Evolutionary conservation across 1,140 invertebrate genomes (phyloP), one percentile per base, ranked within the genome.

Genomic region (Tetraneura akinire): DNA sequence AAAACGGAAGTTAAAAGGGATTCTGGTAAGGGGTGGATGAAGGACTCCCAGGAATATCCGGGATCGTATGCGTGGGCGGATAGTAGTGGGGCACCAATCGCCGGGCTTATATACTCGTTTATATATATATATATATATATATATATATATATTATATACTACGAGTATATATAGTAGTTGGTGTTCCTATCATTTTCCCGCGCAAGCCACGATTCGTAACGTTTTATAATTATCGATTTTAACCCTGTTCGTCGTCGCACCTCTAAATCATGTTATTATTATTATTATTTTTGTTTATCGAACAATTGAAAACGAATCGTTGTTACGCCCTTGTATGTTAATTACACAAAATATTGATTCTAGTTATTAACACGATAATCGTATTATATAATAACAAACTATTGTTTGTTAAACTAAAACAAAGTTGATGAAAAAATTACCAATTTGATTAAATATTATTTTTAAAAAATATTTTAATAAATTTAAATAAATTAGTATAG

Each of bases 1-100:
- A 78, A 57, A 78, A 78, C 74, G 74, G 74, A 78, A 78, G 74
- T 78, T 78, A 78, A 78, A 78, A 37, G 53, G 74, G 74, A 78
- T 55, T 13, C 73, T 18, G 71, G 32, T 49, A 73, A 53, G 23
- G 49, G 21, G 47, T 57, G 53, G 73, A 32, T 23, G 21, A 26
- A 32, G 32, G n/a, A 8, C 73, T 14, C 64, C 5, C 64, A 23
- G 66, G 42, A 68, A 68, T 47, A 68, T 68, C 66, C 66, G 66
- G 66, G 42, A 47, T 13, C 45, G 66, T 37, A 18, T 47, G 5
- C 26, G 29, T 26, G 2, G 10, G 71, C 29, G 71, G 18, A n/a
- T 11, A 13, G 23, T 16, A 37, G 73, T 76, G 37, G 51, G 51
- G 73, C 51, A 8, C 74, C 74, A 78, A 78, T 78, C 53, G 42